A percentile compares a stretch with the other conserved stretches of the same genome.
Evolutionary conservation across 92 coral and sea anemone genomes (phyloP).

Genomic region (Virgularia gustaviana): DNA sequence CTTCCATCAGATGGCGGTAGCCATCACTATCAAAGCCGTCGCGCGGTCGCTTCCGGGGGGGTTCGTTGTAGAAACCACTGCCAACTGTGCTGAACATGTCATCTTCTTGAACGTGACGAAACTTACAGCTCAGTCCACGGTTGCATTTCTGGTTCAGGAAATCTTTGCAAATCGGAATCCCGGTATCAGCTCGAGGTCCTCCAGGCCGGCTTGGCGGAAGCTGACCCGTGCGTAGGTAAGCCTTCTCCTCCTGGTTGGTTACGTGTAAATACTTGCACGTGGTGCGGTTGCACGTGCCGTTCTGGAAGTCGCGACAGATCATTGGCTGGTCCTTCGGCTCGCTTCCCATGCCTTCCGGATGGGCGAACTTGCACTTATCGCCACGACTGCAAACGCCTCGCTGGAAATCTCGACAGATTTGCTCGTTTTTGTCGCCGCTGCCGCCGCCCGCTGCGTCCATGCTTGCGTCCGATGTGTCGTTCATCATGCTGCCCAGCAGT

Average conservation of each 20-base stretch:
- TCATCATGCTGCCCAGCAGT: not conserved
- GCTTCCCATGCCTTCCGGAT: slow-evolving; percentile 94
- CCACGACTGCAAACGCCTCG: slow-evolving; percentile 98
- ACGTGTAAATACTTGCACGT: slow-evolving; percentile 95
- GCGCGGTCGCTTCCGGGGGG: slow-evolving; percentile 80
- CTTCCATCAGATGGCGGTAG: slow-evolving; percentile 76
- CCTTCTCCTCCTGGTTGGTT: slow-evolving; percentile 78
- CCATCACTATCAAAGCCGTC: slow-evolving; percentile 69
- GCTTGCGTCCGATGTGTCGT: slow-evolving; percentile 3
- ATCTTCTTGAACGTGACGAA: slow-evolving; percentile 76
- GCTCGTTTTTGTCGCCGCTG: slow-evolving; percentile 31
- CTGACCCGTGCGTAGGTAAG: slow-evolving; percentile 80
- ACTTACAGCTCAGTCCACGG: slow-evolving; percentile 81
- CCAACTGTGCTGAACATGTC: slow-evolving; percentile 55
- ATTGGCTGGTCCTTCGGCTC: slow-evolving; percentile 89
- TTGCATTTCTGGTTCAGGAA: slow-evolving; percentile 88
- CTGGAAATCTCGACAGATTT: slow-evolving; percentile 92
- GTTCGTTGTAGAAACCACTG: slow-evolving; percentile 65
- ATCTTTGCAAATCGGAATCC: slow-evolving; percentile 85
- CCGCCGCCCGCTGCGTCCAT: slow-evolving; percentile 6
- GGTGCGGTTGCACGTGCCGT: slow-evolving; percentile 83
- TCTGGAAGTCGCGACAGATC: slow-evolving; percentile 98
- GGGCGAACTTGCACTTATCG: slow-evolving; percentile 88
- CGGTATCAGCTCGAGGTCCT: slow-evolving; percentile 67
- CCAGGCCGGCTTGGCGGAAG: slow-evolving; percentile 61